Base-by-base conservation (phyloP, 2,797 vertebrate genomes). In the Cheirogaleus major region DNA sequence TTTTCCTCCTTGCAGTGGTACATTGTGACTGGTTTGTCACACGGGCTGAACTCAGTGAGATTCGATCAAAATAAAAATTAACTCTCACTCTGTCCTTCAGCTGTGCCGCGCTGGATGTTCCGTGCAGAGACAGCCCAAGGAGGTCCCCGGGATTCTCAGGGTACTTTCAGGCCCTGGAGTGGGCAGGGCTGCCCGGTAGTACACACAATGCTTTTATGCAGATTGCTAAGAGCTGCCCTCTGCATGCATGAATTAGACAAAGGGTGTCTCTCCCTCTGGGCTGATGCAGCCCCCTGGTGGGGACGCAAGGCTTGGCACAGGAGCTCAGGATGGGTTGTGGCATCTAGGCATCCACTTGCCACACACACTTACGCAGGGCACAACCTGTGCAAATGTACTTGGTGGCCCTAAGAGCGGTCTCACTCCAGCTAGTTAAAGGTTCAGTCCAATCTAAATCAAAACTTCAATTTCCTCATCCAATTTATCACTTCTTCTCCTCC, bases 11-110 rank as follows among this genome's bases (percentile, higher is more conserved):
- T 18, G 17, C 4, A 59, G 12, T 23, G 69, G 27, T 30, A 14
- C 5, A 0, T 4, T 2, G 5, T 20, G 22, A 41, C 41, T 48
- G 57, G 15, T 43, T 65, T 9, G 38, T 27, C 5, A 1, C 50
- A 41, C n/a, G 76, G 50, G n/a, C 11, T 8, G 45, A 65, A 61
- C 18, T 88, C 22, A 14, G 48, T 27, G 67, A 79, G 35, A 9
- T 38, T 67, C 32, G 2, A 0, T 30, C 43, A 27, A 63, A 32
- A 48, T n/a, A 45, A 5, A 59, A 70, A 32, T 55, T 13, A 48
- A 45, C 17, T 61, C 30, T 18, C 50, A 13, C 32, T 22, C 2
- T 12, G 48, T 70, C 57, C 2, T 57, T 67, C 63, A 82, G 0
- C 4, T 30, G n/a, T n/a, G 6, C 32, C 20, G 22, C 22, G 14